Conservation (phyloP, 2,113 vertebrate species). For the Rhipidura dahli region DNA sequence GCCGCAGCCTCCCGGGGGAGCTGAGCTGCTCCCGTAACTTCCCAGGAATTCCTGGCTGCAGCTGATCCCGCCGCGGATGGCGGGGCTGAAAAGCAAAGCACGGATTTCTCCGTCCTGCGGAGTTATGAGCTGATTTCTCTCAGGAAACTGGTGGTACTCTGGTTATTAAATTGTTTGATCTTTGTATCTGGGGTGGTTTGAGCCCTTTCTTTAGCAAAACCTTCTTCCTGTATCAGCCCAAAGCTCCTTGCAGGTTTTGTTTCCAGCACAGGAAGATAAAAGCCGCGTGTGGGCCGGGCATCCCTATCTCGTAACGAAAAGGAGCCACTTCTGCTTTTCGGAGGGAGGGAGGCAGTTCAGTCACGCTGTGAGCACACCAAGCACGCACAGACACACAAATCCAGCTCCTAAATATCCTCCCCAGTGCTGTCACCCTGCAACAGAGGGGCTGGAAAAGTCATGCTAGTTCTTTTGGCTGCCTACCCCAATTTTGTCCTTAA, state of each 20-base stretch:
- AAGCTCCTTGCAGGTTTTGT: not conserved
- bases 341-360: not conserved
- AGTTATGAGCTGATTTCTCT: not conserved
- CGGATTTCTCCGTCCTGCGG: not conserved
- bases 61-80: not conserved
- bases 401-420: accelerated
- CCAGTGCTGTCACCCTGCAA: accelerated
- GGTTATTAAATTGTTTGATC: accelerated
- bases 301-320: accelerated
- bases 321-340: not conserved
- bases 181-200: accelerated
- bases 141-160: accelerated
- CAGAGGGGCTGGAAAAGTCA: not conserved
- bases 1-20: not conserved
- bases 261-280: not conserved
- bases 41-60: not conserved
- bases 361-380: accelerated
- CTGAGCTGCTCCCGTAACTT: not conserved
- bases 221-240: accelerated
- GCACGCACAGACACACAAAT: accelerated
- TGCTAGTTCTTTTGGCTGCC: accelerated
- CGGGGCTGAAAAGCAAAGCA: not conserved
- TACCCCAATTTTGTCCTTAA: too few species aligned
- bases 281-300: accelerated
- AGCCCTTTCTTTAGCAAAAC: not conserved